Evolutionary conservation across 1,140 invertebrate species (phyloP).

Genomic region (Sarcophaga bullata): DNA sequence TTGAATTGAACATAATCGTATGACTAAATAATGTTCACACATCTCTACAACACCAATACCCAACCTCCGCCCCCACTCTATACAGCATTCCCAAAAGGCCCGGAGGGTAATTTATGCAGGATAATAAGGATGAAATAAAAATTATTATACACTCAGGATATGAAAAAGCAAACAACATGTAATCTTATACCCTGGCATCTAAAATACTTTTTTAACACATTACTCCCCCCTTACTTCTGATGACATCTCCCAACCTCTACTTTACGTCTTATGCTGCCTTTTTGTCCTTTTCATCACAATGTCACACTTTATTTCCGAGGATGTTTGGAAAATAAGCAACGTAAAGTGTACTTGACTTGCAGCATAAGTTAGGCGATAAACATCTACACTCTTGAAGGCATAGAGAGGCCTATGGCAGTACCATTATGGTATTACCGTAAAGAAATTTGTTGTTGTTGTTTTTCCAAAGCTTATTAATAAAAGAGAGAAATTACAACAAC

Average conservation of each 20-base stretch:
- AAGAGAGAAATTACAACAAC: no score
- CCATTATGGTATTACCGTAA: no score
- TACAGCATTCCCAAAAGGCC: neutral
- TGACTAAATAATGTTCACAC: neutral
- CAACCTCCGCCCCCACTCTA: neutral
- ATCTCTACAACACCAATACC: neutral
- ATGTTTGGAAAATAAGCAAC: neutral
- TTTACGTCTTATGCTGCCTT: no score
- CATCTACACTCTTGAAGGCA: neutral
- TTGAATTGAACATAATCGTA: conserved; percentile 17
- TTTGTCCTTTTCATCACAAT: neutral
- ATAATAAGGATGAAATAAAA: neutral
- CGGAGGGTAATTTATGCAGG: neutral
- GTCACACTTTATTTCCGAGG: neutral
- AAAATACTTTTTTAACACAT: neutral
- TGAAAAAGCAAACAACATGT: neutral
- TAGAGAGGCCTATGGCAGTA: no score
- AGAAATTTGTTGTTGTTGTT: neutral
- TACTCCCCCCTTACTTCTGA: neutral
- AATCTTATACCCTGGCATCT: neutral
- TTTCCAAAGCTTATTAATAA: conserved; percentile 10
- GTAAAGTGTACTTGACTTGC: conserved; percentile 1
- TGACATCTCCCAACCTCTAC: no score
- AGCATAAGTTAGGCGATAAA: neutral
- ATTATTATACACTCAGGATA: conserved; percentile 10